These are phyloP conservation scores for Lycocerus yunnanus DNA, from an alignment of 2,888 invertebrate species.

Conservation along the genomic window DNA sequence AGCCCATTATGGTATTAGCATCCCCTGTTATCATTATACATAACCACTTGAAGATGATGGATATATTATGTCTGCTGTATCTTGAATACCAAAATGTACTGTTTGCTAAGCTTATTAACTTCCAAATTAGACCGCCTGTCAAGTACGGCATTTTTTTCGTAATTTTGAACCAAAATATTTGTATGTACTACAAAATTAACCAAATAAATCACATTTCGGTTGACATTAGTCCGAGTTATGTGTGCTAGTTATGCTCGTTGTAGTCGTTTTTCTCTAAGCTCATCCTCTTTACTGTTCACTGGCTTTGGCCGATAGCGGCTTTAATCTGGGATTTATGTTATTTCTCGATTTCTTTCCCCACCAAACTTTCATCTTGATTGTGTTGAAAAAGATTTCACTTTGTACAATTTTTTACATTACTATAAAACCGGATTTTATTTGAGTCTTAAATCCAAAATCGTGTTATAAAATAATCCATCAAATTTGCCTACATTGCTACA, in stretches of 20 bases:
- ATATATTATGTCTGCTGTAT: conserved; percentile 2
- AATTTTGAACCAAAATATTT: neutral
- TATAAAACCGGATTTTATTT: neutral
- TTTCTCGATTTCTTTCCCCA: conserved; percentile 48
- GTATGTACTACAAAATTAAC: neutral
- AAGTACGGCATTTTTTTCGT: neutral
- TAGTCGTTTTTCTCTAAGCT: conserved; percentile 40
- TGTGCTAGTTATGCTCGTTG: conserved; percentile 22
- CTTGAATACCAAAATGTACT: neutral
- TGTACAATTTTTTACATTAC: conserved; percentile 11
- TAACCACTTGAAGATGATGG: conserved; percentile 41
- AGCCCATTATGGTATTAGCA: conserved; percentile 57
- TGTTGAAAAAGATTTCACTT: conserved; percentile 27
- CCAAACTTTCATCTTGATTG: conserved; percentile 32
- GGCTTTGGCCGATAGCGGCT: conserved; percentile 52
- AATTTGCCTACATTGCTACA: neutral
- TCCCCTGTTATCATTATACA: conserved; percentile 49
- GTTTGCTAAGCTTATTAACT: neutral
- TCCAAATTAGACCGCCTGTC: neutral
- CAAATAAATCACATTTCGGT: conserved; percentile 15
- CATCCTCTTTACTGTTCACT: conserved; percentile 55
- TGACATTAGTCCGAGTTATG: conserved; percentile 15
- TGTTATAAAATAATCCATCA: neutral
- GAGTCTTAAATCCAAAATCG: neutral
- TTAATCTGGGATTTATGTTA: conserved; percentile 57